phyloP scores from a whole-genome alignment of 2,113 vertebrate genomes.

The Cephalopterus ornatus region DNA sequence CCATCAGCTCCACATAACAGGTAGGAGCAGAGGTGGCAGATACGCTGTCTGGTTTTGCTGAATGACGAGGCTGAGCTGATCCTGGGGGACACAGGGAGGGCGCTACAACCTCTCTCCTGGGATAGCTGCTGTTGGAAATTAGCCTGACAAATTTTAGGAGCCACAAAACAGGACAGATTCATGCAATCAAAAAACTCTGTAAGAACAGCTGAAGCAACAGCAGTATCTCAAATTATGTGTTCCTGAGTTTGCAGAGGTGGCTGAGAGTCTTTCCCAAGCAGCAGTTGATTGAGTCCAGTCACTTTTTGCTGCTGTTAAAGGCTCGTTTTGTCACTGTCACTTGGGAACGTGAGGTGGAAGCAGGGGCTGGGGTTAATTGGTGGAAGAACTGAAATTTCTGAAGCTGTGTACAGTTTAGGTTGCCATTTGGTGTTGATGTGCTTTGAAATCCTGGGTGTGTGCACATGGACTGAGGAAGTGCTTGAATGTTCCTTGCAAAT shows the following conservation, averaged over 20 bases:
- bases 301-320: not conserved
- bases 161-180: fast-evolving
- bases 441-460: not conserved
- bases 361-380: not conserved
- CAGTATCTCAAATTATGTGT: fast-evolving
- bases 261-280: not conserved
- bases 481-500: not conserved
- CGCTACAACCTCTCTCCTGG: not conserved
- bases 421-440: not conserved
- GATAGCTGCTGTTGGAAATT: not conserved
- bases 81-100: not conserved
- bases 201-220: not conserved
- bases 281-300: not conserved
- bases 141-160: not conserved
- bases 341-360: not conserved
- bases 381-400: not conserved
- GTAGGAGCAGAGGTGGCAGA: conserved; percentile 53
- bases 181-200: not conserved
- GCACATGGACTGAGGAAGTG: not conserved
- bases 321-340: not conserved
- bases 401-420: not conserved
- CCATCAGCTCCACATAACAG: conserved; percentile 94
- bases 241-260: not conserved
- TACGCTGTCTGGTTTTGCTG: fast-evolving
- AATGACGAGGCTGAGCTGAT: not conserved